phyloP scores from a whole-genome alignment of 2,888 invertebrate genomes.

The Ametastegia equiseti region DNA sequence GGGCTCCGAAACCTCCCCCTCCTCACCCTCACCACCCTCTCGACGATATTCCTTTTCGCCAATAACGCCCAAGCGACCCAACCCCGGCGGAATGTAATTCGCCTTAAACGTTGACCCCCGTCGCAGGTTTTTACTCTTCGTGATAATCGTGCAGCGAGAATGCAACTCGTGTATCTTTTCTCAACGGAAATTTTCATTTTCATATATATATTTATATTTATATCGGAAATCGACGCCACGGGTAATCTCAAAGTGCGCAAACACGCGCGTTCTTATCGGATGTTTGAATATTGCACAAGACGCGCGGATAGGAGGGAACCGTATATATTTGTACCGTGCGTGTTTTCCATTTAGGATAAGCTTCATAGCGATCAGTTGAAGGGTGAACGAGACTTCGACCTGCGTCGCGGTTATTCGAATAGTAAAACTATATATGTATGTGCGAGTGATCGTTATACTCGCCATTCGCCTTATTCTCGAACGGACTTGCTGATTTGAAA shows the following conservation, averaged over 20 bases:
- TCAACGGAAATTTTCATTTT: background rate
- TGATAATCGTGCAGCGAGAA: no score
- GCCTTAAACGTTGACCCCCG: background rate
- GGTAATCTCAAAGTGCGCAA: background rate
- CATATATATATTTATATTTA: background rate
- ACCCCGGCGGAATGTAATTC: background rate
- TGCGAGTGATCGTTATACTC: no score
- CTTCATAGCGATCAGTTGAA: no score
- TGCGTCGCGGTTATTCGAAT: no score
- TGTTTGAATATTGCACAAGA: conserved; percentile 19
- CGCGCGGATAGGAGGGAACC: background rate
- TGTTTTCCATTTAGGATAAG: conserved; percentile 9
- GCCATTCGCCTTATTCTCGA: no score
- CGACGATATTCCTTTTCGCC: conserved; percentile 11
- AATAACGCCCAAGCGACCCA: background rate
- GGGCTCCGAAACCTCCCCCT: conserved; percentile 9
- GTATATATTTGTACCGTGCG: background rate
- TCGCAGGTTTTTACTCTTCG: background rate
- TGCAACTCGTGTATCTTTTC: no score
- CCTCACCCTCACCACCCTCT: background rate
- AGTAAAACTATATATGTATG: no score
- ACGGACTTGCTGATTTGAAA: conserved; percentile 31
- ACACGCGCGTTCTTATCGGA: background rate
- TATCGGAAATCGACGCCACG: no score
- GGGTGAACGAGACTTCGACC: conserved; percentile 29